These are phyloP conservation scores for Cryptocheilus praepositus DNA, from an alignment of 2,888 invertebrate species.

Conservation along the genomic window DNA sequence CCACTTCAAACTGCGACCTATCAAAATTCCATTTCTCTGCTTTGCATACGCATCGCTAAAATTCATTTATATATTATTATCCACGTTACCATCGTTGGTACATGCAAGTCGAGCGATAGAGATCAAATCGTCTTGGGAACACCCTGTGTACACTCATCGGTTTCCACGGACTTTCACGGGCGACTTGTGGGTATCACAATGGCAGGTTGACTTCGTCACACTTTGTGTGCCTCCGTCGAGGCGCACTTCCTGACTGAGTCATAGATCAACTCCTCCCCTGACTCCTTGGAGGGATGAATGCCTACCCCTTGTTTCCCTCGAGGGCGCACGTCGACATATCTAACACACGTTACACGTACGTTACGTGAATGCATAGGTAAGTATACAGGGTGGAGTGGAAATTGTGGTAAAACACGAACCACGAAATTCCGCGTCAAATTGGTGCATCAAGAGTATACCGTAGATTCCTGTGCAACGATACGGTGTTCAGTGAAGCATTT, in stretches of 20 bases:
- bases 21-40: too few relatives aligned
- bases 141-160: conserved; percentile 32
- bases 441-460: not conserved
- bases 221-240: conserved; percentile 54
- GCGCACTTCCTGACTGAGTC: conserved; percentile 66
- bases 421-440: too few relatives aligned
- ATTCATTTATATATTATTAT: too few relatives aligned
- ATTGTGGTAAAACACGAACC: conserved; percentile 10
- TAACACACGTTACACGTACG: not conserved
- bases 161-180: conserved; percentile 41
- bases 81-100: too few relatives aligned
- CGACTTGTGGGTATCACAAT: conserved; percentile 29
- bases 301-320: not conserved
- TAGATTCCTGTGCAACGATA: not conserved
- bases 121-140: too few relatives aligned
- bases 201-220: conserved; percentile 55
- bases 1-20: too few relatives aligned
- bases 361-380: not conserved
- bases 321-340: not conserved
- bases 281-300: conserved; percentile 34
- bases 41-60: too few relatives aligned
- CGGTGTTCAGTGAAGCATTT: too few relatives aligned
- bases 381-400: conserved; percentile 3
- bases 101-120: too few relatives aligned
- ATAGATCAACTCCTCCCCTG: conserved; percentile 61